Conservation (phyloP, 2,797 vertebrate species). For the Clamator glandarius region DNA sequence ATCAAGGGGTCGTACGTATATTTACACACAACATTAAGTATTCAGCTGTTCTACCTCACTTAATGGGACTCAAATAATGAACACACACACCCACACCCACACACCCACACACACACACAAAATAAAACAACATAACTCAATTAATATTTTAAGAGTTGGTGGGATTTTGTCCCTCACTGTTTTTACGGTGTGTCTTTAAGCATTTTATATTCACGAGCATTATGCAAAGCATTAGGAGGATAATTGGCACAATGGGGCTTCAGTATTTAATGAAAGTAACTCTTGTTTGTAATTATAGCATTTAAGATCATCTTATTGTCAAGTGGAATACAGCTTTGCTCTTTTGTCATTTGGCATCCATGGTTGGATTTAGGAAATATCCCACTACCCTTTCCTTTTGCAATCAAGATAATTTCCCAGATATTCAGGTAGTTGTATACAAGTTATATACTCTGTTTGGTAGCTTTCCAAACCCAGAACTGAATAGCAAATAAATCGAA, state of each 20-base stretch:
- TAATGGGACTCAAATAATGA: background rate
- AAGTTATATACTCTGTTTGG: background rate
- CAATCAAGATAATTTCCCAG: background rate
- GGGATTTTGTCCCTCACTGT: background rate
- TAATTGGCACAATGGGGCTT: constrained; percentile 73
- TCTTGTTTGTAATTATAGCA: constrained; percentile 79
- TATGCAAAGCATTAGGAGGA: constrained; percentile 66
- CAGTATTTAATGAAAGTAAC: constrained; percentile 78
- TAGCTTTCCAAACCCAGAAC: background rate
- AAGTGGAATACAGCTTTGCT: constrained; percentile 50
- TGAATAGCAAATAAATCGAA: background rate
- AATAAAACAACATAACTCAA: background rate
- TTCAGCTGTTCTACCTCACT: background rate
- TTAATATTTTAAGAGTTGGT: background rate
- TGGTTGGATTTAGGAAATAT: constrained; percentile 17
- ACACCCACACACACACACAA: background rate
- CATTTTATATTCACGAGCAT: constrained; percentile 72
- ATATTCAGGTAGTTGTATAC: background rate
- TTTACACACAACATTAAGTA: background rate
- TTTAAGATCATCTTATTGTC: constrained; percentile 76
- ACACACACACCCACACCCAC: background rate
- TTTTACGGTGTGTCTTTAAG: constrained; percentile 55
- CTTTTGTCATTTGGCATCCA: constrained; percentile 35
- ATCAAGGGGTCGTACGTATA: background rate
- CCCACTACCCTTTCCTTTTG: background rate